A percentile compares a stretch with the other conserved stretches of the same genome.
Conservation (phyloP, 1,140 invertebrate species). For the Eubasilissa regina region DNA sequence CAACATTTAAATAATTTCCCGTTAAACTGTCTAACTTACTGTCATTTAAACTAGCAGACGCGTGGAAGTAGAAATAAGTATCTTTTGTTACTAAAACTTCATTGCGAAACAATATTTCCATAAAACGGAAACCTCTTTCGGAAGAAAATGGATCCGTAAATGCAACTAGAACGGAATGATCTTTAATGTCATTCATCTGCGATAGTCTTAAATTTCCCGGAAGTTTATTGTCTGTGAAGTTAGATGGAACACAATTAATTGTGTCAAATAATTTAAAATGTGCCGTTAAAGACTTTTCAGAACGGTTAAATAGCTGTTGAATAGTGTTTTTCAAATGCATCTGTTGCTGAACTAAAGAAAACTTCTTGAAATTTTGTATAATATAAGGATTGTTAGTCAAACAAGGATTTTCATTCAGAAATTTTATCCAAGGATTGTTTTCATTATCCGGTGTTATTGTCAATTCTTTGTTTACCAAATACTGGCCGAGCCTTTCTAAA, state of each 20-base stretch:
- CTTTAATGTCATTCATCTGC: conserved; percentile 63
- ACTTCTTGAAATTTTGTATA: conserved; percentile 82
- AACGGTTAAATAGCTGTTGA: conserved; percentile 80
- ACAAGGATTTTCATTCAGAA: conserved; percentile 82
- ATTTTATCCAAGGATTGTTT: conserved; percentile 84
- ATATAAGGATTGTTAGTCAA: conserved; percentile 77
- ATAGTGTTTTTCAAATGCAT: conserved; percentile 80
- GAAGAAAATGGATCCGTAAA: conserved; percentile 63
- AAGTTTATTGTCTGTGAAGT: conserved; percentile 51
- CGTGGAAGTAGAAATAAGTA: conserved; percentile 58
- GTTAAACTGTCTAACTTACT: conserved; percentile 61
- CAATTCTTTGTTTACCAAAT: conserved; percentile 81
- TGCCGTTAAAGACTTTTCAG: conserved; percentile 77
- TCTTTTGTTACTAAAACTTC: conserved; percentile 61
- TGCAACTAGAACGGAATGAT: conserved; percentile 67
- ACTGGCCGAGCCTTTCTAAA: conserved; percentile 92
- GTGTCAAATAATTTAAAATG: conserved; percentile 74
- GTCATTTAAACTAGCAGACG: conserved; percentile 64
- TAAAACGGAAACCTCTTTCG: conserved; percentile 66
- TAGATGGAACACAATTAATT: conserved; percentile 69
- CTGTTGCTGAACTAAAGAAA: conserved; percentile 88
- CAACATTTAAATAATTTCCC: conserved; percentile 67
- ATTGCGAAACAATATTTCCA: conserved; percentile 62
- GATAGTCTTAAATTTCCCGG: conserved; percentile 64
- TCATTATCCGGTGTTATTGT: conserved; percentile 76